phyloP scores from a whole-genome alignment of 2,113 vertebrate species.

The Catagonus wagneri region DNA sequence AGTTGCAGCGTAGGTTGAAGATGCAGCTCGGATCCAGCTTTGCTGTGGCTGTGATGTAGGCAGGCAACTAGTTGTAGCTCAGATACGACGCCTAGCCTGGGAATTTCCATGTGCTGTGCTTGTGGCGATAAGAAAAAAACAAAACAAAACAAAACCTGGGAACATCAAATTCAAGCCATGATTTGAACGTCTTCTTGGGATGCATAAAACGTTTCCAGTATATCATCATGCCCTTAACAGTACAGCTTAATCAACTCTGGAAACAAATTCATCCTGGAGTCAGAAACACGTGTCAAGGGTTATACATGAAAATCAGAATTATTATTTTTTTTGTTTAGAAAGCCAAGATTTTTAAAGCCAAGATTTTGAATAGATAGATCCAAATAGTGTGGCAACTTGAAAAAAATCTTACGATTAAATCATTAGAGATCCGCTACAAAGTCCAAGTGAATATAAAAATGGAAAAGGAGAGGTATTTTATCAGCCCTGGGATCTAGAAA shows the following conservation, averaged over 20 bases:
- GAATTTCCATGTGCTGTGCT: too few relatives aligned
- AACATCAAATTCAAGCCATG: neutral
- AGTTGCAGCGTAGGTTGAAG: too few relatives aligned
- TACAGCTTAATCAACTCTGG: neutral
- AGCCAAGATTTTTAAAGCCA: neutral
- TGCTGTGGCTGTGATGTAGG: too few relatives aligned
- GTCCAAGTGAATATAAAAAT: neutral
- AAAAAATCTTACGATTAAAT: neutral
- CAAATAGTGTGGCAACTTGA: neutral
- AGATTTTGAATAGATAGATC: neutral
- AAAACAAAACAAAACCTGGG: too few relatives aligned
- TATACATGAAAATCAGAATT: neutral
- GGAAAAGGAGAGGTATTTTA: neutral
- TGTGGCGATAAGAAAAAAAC: too few relatives aligned
- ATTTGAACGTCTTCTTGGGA: neutral
- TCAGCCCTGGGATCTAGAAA: neutral
- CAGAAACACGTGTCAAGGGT: neutral
- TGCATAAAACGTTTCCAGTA: neutral
- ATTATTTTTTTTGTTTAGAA: neutral
- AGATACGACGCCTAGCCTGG: too few relatives aligned
- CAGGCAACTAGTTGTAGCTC: too few relatives aligned
- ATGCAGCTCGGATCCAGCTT: too few relatives aligned
- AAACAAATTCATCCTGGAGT: neutral
- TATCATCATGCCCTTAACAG: neutral
- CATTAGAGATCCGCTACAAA: neutral